Evolutionary conservation across 2,113 vertebrate genomes (phyloP).

Genomic region (Peromyscus polionotus): DNA sequence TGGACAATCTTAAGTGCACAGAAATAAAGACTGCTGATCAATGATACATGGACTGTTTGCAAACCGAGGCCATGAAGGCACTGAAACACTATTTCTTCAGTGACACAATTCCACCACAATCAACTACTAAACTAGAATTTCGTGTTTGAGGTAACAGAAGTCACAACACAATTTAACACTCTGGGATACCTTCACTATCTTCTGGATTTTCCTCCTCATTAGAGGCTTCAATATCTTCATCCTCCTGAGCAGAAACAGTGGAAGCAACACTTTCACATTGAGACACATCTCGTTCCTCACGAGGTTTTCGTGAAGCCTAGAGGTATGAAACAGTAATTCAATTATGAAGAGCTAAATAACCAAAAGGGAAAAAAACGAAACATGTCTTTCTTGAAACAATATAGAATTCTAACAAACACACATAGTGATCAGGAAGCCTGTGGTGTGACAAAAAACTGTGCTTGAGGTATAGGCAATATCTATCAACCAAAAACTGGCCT

Average conservation of each 20-base stretch:
- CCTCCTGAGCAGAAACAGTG: constrained; percentile 94
- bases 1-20: not conserved
- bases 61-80: constrained; percentile 1
- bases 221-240: constrained; percentile 92
- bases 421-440: not conserved
- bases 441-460: not conserved
- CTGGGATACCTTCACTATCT: constrained; percentile 95
- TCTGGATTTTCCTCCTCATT: constrained; percentile 97
- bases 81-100: not conserved
- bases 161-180: not conserved
- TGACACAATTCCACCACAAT: constrained; percentile 12
- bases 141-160: not conserved
- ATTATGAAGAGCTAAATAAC: constrained; percentile 10
- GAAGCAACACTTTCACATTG: constrained; percentile 96
- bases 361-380: not conserved
- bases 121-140: constrained; percentile 17
- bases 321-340: constrained; percentile 23
- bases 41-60: constrained; percentile 31
- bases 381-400: not conserved
- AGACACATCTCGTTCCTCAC: constrained; percentile 94
- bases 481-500: not conserved
- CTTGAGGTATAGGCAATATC: not conserved
- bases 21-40: not conserved
- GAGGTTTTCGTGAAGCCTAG: constrained; percentile 91
- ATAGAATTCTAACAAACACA: not conserved